A percentile compares a stretch with the other conserved stretches of the same genome.
phyloP scores from a whole-genome alignment of 2,113 vertebrate genomes.

The Epinephelus fuscoguttatus region DNA sequence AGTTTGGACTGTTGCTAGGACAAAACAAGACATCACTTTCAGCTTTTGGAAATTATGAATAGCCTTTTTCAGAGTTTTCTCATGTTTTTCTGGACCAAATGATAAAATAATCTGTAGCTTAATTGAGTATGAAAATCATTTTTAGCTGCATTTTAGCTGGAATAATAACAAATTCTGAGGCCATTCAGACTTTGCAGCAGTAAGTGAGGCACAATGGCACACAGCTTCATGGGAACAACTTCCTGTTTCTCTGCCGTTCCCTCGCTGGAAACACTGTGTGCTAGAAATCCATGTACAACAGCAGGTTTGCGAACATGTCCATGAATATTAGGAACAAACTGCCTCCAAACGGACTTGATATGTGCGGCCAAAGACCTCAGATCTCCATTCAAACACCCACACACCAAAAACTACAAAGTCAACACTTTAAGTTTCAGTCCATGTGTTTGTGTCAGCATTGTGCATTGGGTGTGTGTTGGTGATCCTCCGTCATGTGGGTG shows the following conservation, averaged over 20 bases:
- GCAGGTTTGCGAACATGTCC: slow-evolving; percentile 32
- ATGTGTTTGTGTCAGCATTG: neutral
- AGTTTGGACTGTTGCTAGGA: neutral
- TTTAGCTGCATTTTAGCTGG: neutral
- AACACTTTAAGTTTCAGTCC: slow-evolving; percentile 1
- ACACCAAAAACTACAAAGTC: slow-evolving; percentile 5
- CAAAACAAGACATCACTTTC: neutral
- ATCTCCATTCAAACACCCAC: slow-evolving; percentile 2
- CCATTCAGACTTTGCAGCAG: neutral
- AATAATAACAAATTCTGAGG: neutral
- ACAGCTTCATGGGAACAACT: neutral
- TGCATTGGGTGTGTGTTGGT: neutral
- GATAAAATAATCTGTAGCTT: neutral
- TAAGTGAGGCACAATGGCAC: neutral
- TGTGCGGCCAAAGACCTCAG: slow-evolving; percentile 5
- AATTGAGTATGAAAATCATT: neutral
- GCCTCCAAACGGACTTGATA: neutral
- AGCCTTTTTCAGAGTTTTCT: neutral
- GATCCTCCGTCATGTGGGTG: slow-evolving; percentile 27
- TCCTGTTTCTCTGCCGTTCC: neutral
- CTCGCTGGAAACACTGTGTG: neutral
- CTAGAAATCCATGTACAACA: slow-evolving; percentile 5
- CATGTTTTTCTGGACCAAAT: neutral
- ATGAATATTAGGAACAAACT: slow-evolving; percentile 34
- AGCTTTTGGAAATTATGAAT: neutral